Base-by-base conservation (phyloP, 2,797 vertebrate species). In the Selene dorsalis region DNA sequence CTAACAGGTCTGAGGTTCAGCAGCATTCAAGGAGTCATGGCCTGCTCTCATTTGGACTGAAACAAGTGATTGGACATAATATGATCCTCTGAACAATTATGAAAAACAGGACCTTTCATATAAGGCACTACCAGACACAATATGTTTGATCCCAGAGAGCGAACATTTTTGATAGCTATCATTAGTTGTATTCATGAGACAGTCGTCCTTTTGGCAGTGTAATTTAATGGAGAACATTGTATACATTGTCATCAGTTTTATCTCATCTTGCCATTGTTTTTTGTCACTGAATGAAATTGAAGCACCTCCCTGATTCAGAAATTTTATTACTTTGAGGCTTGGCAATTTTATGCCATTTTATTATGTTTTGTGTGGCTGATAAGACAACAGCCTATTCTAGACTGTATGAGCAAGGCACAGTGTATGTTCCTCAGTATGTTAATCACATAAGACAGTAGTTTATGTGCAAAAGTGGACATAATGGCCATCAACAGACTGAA, bases 401-500 rank as follows among this genome's bases (percentile, higher is more conserved):
- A 30, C 67, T 73, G 20, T 73, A 61, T 48, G 41, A 67, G 72
- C 35, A 73, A 69, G 41, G 84, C 39, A 9, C 20, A 63, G 48
- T 53, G 65, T 8, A 35, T 35, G 32, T 35, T 6, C 32, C 32
- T 35, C 32, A 35, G 32, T 35, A 35, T 35, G 62, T 82, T 71
- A 84, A 83, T 72, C 60, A 65, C 71, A 80, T 59, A 81, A 67
- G 63, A 88, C 70, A 83, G 64, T 67, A 62, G 70, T 77, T 73
- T 79, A 74, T 80, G 57, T 74, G 47, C 63, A 79, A 35, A 74
- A 75, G 26, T 68, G 77, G 30, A 79, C 79, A 91, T 83, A 90
- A 88, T 89, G 57, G 55, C 66, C 62, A 75, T 85, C 64, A 75
- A 77, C 62, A 89, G 73, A 84, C 77, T 84, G 69, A 68, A 90